These are phyloP conservation scores for Turnix velox DNA, from an alignment of 2,113 vertebrate species.

Conservation along the genomic window DNA sequence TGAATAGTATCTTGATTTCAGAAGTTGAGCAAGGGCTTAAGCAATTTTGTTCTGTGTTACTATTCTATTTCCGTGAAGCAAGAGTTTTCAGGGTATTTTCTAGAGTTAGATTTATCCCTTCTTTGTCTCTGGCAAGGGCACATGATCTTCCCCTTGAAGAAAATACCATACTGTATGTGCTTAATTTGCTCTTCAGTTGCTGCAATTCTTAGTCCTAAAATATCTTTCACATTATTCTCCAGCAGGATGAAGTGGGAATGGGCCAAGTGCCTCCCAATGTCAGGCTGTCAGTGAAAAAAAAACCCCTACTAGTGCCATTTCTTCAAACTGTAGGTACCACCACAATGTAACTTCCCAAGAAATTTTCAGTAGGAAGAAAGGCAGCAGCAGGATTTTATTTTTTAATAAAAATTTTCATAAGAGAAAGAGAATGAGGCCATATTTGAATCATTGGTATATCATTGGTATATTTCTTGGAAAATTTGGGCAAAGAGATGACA, in stretches of 20 bases:
- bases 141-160: neutral
- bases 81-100: neutral
- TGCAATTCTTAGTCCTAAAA: neutral
- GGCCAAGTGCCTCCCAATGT: neutral
- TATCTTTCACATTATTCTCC: neutral
- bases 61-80: neutral
- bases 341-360: neutral
- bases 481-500: neutral
- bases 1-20: neutral
- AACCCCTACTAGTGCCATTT: neutral
- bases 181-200: neutral
- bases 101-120: neutral
- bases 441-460: neutral
- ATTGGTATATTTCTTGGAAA: neutral
- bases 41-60: neutral
- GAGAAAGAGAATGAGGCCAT: neutral
- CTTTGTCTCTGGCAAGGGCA: neutral
- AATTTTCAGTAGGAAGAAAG: neutral
- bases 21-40: neutral
- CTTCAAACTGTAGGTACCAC: neutral
- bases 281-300: neutral
- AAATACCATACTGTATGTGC: neutral
- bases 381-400: neutral
- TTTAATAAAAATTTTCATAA: neutral
- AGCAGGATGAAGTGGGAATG: neutral